A percentile compares a stretch with the other conserved stretches of the same genome.
These are phyloP conservation scores for Micrasema longulum DNA, from an alignment of 1,140 invertebrate genomes.

Conservation along the genomic window DNA sequence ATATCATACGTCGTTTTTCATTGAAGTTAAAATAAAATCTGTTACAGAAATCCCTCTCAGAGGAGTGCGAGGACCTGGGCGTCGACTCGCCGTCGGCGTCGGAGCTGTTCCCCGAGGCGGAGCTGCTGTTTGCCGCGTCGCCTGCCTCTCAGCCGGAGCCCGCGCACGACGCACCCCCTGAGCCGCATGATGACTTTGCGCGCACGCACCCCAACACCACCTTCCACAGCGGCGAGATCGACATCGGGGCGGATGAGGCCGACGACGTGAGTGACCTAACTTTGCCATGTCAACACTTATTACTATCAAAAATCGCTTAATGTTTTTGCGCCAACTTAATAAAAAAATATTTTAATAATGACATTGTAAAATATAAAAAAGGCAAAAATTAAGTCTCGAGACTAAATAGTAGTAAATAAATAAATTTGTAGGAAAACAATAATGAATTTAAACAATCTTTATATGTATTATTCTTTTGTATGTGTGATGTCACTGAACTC, in stretches of 20 bases:
- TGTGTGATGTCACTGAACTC: no score
- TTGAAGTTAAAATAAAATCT: not conserved
- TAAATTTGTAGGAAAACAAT: no score
- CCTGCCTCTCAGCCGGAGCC: constrained; percentile 62
- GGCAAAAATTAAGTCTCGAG: no score
- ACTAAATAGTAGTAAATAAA: no score
- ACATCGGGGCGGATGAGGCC: constrained; percentile 58
- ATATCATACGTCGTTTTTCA: no score
- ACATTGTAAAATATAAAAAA: no score
- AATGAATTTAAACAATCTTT: no score
- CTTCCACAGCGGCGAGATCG: constrained; percentile 64
- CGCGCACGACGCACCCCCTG: constrained; percentile 55
- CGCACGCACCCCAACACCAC: constrained; percentile 66
- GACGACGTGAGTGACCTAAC: constrained; percentile 46
- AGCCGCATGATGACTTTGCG: constrained; percentile 58
- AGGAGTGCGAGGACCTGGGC: constrained; percentile 82
- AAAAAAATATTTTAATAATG: no score
- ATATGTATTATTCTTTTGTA: no score
- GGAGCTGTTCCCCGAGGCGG: constrained; percentile 81
- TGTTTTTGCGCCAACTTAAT: no score
- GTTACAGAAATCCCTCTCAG: constrained; percentile 77
- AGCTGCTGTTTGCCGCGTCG: constrained; percentile 72
- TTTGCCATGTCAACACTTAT: no score
- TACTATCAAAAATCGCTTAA: no score
- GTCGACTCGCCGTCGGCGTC: constrained; percentile 82